These are phyloP conservation scores for Pluvialis apricaria DNA, from an alignment of 2,113 vertebrate genomes.

Conservation along the genomic window DNA sequence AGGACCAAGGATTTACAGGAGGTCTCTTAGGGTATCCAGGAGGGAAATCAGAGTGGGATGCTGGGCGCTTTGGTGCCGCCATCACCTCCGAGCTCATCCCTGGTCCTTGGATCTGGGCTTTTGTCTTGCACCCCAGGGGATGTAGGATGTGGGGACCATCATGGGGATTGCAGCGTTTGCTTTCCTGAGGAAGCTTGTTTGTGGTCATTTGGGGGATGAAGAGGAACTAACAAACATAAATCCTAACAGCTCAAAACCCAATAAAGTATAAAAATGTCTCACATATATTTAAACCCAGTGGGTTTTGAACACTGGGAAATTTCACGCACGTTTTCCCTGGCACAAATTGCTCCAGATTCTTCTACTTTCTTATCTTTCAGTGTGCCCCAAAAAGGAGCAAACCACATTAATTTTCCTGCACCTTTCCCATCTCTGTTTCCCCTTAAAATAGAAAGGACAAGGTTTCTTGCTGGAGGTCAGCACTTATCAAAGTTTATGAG, in stretches of 20 bases:
- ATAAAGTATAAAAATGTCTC: not conserved
- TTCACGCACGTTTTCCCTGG: not conserved
- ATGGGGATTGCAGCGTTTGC: not conserved
- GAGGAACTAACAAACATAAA: not conserved
- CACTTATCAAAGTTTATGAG: slow-evolving; percentile 1
- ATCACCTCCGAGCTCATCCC: not conserved
- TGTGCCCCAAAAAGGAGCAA: not conserved
- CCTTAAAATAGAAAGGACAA: not conserved
- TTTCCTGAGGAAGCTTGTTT: not conserved
- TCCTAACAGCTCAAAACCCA: not conserved
- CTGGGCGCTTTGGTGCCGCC: not conserved
- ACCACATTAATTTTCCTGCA: not conserved
- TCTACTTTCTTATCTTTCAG: not conserved
- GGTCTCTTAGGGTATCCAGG: not conserved
- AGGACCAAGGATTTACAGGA: not conserved
- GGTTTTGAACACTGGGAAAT: not conserved
- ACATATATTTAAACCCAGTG: not conserved
- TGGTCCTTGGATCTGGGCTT: not conserved
- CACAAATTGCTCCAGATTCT: not conserved
- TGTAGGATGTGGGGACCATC: not conserved
- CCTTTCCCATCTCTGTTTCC: not conserved
- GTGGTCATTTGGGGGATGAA: not conserved
- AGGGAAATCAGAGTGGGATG: not conserved
- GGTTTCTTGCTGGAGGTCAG: slow-evolving; percentile 21
- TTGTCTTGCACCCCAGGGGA: not conserved